Base-by-base conservation (phyloP, 2,888 invertebrate genomes). In the Lasioglossum zephyrum region DNA sequence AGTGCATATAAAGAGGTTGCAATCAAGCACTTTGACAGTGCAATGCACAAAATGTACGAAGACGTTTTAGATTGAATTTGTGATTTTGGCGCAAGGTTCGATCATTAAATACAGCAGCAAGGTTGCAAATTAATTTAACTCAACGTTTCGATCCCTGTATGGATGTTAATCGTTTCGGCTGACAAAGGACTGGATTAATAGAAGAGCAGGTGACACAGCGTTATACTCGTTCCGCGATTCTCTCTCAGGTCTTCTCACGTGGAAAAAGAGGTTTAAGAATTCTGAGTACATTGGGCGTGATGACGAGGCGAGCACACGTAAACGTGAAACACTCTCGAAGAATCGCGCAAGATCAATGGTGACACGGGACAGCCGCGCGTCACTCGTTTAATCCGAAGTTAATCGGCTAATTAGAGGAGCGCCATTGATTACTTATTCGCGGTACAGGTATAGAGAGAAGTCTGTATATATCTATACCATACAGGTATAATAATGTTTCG, bases 391-490 rank as follows among this genome's bases (percentile, higher is more conserved):
- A 77, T 75, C 31, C 72, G 31, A 57, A 53, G 36, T 39, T 49
- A 49, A 57, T 73, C 77, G 41, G 47, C 16, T 36, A 74, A 74
- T 82, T 72, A 44, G 44, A 22, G 47, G 18, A 18, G 36, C 18
- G 26, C 69, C 57, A 44, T 18, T 31, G 77, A 77, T 70, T 76
- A 60, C 47, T 76, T 16, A 47, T 72, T 77, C 74, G 26, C 74
- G 41, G 16, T 36, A 31, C 69, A 76, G 53, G 53, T 22, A 11
- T 44, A 53, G 22, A 53, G 22, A 22, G 49, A 47, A 57, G 44
- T 11, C n/a, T 36, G 16, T 16, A 16, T 18, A 0, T 2, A 60
- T 26, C 11, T 49, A 4, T 4, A 1, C 4, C 4, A 31, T 36
- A 31, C 2, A 36, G 44, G 44, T 18, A 6, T 66, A 66, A 66